Conservation (phyloP, 2,888 invertebrate genomes). For the Orthosia gracilis region DNA sequence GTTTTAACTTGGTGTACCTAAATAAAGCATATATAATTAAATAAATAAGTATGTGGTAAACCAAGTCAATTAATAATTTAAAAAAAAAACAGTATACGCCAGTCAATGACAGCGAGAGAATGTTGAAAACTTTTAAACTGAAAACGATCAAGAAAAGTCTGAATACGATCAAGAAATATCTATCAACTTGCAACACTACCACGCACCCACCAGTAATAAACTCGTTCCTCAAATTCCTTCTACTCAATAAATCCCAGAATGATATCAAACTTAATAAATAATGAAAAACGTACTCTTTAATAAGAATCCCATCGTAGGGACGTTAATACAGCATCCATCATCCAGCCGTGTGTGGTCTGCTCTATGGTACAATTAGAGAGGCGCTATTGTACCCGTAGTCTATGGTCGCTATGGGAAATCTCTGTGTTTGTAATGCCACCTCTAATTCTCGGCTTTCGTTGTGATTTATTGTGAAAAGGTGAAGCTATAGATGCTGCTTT, state of each 20-base stretch:
- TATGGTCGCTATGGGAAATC: constrained; percentile 69
- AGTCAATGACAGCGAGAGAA: background rate
- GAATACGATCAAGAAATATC: background rate
- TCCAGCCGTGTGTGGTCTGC: constrained; percentile 72
- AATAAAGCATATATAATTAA: too few relatives aligned
- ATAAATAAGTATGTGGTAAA: too few relatives aligned
- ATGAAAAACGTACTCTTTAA: constrained; percentile 57
- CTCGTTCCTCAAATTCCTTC: constrained; percentile 15
- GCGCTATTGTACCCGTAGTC: constrained; percentile 60
- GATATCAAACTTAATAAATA: constrained; percentile 48
- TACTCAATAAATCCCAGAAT: constrained; percentile 37
- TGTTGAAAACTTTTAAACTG: background rate
- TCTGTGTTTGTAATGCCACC: constrained; percentile 64
- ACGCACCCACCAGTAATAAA: constrained; percentile 35
- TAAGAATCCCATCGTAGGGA: constrained; percentile 60
- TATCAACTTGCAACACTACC: background rate
- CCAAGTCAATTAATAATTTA: too few relatives aligned
- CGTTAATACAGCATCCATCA: constrained; percentile 73
- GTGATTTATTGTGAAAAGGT: constrained; percentile 63
- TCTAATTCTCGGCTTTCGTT: constrained; percentile 66
- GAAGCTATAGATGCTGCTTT: constrained; percentile 42
- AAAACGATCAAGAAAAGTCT: too few relatives aligned
- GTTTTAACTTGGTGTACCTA: too few relatives aligned
- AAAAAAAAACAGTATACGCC: too few relatives aligned
- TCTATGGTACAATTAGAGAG: constrained; percentile 69